Evolutionary conservation across 2,113 vertebrate genomes (phyloP).

Genomic region (Stictonetta naevosa): DNA sequence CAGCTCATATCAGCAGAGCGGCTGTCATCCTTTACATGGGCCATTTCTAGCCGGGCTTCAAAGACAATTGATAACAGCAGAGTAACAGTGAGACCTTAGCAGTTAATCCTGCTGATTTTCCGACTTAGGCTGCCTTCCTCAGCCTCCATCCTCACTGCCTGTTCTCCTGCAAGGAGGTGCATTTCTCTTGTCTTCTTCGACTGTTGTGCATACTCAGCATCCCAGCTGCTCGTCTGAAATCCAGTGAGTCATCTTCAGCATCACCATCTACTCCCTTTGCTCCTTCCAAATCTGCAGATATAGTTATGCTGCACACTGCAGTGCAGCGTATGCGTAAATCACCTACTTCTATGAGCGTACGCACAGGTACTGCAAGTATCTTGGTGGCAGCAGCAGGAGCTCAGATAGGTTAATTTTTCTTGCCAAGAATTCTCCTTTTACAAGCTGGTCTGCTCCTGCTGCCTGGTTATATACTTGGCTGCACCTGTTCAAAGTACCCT

Average conservation of each 20-base stretch:
- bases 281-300: not conserved
- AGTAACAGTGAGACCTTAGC: not conserved
- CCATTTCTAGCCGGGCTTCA: not conserved
- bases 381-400: not conserved
- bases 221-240: not conserved
- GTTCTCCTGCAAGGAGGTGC: not conserved
- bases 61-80: not conserved
- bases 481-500: not conserved
- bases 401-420: not conserved
- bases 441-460: not conserved
- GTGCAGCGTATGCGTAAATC: slow-evolving; percentile 1
- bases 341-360: not conserved
- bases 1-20: not conserved
- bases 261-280: not conserved
- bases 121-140: not conserved
- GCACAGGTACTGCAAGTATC: not conserved
- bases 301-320: not conserved
- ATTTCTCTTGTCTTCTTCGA: not conserved
- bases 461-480: not conserved
- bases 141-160: not conserved
- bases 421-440: not conserved
- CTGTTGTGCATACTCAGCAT: not conserved
- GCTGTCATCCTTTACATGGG: not conserved
- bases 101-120: not conserved
- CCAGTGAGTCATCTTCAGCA: not conserved